Conservation (phyloP, 2,888 invertebrate genomes). For the Dryadula phaetusa region DNA sequence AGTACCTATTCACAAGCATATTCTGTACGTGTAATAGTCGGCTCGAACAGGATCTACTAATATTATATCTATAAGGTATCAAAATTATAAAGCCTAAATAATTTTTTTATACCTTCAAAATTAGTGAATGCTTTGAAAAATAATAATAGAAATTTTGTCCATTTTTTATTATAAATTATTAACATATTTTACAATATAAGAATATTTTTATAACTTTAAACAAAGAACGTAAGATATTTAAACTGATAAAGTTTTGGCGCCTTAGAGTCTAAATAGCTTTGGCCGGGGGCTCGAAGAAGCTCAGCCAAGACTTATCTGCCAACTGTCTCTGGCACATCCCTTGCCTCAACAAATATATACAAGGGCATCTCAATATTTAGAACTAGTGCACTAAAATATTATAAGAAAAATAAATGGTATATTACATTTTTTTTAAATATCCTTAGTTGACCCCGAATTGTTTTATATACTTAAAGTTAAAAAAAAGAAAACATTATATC, state of each 20-base stretch:
- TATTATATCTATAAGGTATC: neutral
- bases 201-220: neutral
- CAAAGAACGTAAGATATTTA: conserved; percentile 6
- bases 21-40: neutral
- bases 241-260: conserved; percentile 61
- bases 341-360: conserved; percentile 63
- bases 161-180: neutral
- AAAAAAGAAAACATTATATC: too few relatives aligned
- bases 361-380: conserved; percentile 63
- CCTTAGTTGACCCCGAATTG: neutral
- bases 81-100: too few relatives aligned
- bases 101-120: too few relatives aligned
- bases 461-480: too few relatives aligned
- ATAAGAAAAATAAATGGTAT: neutral
- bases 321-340: conserved; percentile 71
- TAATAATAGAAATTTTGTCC: too few relatives aligned
- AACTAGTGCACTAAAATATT: conserved; percentile 44
- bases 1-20: conserved; percentile 6
- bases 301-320: conserved; percentile 69
- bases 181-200: neutral
- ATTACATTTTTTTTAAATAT: neutral
- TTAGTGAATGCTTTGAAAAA: too few relatives aligned
- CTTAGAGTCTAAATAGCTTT: conserved; percentile 76
- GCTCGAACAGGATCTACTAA: neutral
- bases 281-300: conserved; percentile 58